Conservation (phyloP, 2,113 vertebrate species). For the Solea senegalensis region DNA sequence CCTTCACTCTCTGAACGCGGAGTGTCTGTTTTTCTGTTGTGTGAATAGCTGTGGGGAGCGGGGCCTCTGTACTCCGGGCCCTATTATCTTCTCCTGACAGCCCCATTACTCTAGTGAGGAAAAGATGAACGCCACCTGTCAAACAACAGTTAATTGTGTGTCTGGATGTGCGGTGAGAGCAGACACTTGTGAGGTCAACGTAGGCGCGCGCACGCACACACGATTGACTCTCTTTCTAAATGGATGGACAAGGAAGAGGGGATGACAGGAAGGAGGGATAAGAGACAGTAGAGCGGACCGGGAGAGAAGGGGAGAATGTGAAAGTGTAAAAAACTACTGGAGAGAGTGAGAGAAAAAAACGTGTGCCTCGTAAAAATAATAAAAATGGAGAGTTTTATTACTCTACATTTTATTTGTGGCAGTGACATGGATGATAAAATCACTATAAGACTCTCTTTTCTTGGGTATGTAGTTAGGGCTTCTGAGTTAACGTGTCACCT, state of each 20-base stretch:
- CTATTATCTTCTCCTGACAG: conserved; percentile 87
- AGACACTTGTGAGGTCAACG: conserved; percentile 46
- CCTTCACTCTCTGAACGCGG: conserved; percentile 17
- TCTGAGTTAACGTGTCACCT: conserved; percentile 8
- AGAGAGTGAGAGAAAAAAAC: neutral
- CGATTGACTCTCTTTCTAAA: conserved; percentile 57
- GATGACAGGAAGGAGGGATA: conserved; percentile 7
- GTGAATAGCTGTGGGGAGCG: conserved; percentile 59
- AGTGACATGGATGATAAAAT: conserved; percentile 12
- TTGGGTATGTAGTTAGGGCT: neutral
- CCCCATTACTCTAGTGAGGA: conserved; percentile 93
- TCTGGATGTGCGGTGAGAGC: conserved; percentile 77
- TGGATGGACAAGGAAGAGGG: neutral
- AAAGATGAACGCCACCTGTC: conserved; percentile 98
- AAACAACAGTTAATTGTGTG: conserved; percentile 94
- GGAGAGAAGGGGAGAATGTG: neutral
- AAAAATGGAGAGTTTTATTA: conserved; percentile 16
- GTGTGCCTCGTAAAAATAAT: conserved; percentile 10
- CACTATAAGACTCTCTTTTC: neutral
- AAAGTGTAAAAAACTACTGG: conserved; percentile 16
- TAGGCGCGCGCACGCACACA: conserved; percentile 28
- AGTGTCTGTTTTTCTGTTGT: conserved; percentile 50
- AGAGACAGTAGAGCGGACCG: neutral
- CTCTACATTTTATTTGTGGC: conserved; percentile 10
- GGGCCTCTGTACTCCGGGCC: conserved; percentile 60